These are phyloP conservation scores for Phainopepla nitens DNA, from an alignment of 2,113 vertebrate genomes.

Conservation along the genomic window DNA sequence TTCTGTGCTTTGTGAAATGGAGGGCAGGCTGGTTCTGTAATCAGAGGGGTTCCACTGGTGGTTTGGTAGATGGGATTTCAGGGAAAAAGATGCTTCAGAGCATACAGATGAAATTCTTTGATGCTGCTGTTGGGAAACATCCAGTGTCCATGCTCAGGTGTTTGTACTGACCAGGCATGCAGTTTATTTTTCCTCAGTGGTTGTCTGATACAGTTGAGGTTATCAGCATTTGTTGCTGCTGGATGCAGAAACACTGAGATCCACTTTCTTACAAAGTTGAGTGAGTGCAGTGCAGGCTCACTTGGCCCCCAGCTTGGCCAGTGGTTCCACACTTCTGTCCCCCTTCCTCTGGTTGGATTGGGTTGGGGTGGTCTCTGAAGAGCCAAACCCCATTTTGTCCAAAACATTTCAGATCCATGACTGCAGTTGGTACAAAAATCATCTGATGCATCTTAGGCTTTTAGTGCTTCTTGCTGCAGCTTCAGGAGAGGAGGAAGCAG, in stretches of 20 bases:
- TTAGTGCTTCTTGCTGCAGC: background rate
- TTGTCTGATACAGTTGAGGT: background rate
- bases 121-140: background rate
- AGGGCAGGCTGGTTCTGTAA: background rate
- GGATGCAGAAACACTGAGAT: background rate
- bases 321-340: background rate
- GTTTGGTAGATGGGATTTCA: background rate
- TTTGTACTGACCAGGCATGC: background rate
- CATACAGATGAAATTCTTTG: background rate
- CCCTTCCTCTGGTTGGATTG: background rate
- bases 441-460: background rate
- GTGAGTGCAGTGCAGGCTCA: background rate
- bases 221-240: background rate
- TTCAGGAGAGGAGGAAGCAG: background rate
- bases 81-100: background rate
- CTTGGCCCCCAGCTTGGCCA: background rate
- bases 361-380: background rate
- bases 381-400: background rate
- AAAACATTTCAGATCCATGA: background rate
- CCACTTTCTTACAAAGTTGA: background rate
- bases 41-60: background rate
- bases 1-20: background rate
- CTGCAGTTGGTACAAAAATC: too few relatives aligned
- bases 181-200: background rate
- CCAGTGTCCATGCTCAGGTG: background rate